Conservation (phyloP, 2,797 vertebrate genomes). For the Catamblyrhynchus diadema region DNA sequence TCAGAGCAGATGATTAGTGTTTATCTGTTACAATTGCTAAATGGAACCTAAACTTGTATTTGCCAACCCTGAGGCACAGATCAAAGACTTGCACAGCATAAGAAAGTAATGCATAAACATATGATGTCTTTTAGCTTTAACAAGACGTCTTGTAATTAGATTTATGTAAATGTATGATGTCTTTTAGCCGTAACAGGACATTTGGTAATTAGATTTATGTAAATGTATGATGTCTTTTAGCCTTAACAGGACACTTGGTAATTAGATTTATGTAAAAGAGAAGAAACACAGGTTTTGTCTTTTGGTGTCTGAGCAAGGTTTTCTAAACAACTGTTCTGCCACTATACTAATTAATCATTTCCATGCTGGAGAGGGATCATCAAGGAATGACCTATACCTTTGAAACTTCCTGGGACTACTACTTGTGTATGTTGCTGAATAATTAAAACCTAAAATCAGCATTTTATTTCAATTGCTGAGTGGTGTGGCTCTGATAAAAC, state of each 20-base stretch:
- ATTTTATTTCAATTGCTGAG: slow-evolving; percentile 26
- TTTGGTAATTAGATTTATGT: slow-evolving; percentile 59
- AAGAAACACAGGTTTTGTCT: slow-evolving; percentile 32
- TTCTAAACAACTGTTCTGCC: slow-evolving; percentile 48
- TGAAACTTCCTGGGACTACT: slow-evolving; percentile 46
- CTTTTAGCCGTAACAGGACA: slow-evolving; percentile 37
- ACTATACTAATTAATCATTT: slow-evolving; percentile 73
- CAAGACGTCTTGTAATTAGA: slow-evolving; percentile 39
- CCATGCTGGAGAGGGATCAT: slow-evolving; percentile 47
- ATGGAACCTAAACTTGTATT: background rate
- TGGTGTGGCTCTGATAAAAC: slow-evolving; percentile 57
- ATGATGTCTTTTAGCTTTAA: slow-evolving; percentile 27
- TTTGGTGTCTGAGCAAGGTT: slow-evolving; percentile 45
- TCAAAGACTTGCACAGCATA: background rate
- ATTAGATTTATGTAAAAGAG: slow-evolving; percentile 65
- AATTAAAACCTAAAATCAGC: slow-evolving; percentile 52
- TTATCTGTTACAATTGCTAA: background rate
- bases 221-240: slow-evolving; percentile 44
- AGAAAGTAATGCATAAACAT: background rate
- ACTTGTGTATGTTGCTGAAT: slow-evolving; percentile 21
- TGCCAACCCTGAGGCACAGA: background rate
- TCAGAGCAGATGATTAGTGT: background rate
- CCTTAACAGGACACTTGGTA: slow-evolving; percentile 40
- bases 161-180: slow-evolving; percentile 54
- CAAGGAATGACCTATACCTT: slow-evolving; percentile 48